Evolutionary conservation across 2,888 invertebrate species (phyloP), one percentile per base, ranked within the genome.

Genomic region (Tryphoninae sp.): DNA sequence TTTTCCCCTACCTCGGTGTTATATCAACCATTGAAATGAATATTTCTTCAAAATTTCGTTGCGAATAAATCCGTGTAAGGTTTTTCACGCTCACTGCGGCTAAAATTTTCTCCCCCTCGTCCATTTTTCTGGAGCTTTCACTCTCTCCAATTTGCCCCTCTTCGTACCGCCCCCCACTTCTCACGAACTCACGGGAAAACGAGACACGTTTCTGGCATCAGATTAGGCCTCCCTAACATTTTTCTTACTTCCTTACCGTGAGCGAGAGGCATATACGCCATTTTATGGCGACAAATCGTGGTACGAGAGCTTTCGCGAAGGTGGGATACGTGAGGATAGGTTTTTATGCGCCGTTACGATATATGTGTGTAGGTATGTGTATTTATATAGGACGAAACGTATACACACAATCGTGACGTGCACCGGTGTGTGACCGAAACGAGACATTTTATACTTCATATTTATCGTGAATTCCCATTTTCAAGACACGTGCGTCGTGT

Each of bases 21-120:
- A 86, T 86, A 86, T 89, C 89, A 88, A 87, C 86, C 87, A 88
- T 88, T 87, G 87, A 87, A 89, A 89, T 87, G 87, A 89, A 89
- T 88, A 88, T 89, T 89, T 87, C 84, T 87, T 78, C 16, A 86
- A 88, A 87, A 86, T 84, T 82, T 74, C 62, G 73, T 51, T 78
- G 80, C 62, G 81, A 79, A 84, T 83, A 73, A 84, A 78, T 78
- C 62, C 71, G 51, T 59, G 62, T 33, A 53, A 53, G 67, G 68
- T 82, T 78, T 73, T 78, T 78, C 82, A 80, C 59, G 69, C 61
- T 67, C 74, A 23, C 22, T 16, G 67, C 53, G 23, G 72, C 61
- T 51, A 62, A 55, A 79, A 71, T 72, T 62, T 74, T 49, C 33
- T 33, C 45, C 23, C 67, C 62, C 62, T 61, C 23, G 45, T 40